Evolutionary conservation across 2,888 invertebrate genomes (phyloP).

Genomic region (Bombylius discolor): DNA sequence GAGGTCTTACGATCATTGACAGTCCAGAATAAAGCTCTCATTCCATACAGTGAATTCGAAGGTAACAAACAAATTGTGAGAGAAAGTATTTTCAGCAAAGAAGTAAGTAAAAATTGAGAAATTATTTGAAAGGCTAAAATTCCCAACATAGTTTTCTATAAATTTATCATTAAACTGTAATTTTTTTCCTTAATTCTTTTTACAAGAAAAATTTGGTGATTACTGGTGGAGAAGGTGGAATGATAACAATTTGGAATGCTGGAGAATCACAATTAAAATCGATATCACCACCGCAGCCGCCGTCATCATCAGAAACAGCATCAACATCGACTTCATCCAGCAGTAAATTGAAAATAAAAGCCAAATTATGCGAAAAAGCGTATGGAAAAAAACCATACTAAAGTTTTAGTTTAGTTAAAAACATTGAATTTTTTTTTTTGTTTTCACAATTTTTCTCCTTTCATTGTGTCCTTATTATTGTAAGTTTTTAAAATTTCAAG

Average conservation of each 20-base stretch:
- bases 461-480: too few species aligned
- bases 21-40: constrained; percentile 39
- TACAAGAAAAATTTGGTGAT: constrained; percentile 40
- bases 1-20: constrained; percentile 39
- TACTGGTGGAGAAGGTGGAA: constrained; percentile 57
- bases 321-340: neutral
- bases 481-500: too few species aligned
- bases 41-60: constrained; percentile 42
- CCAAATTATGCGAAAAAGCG: neutral
- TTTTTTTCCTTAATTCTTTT: constrained; percentile 4
- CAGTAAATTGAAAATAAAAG: neutral
- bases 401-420: too few species aligned
- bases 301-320: too few species aligned
- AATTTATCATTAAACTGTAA: neutral
- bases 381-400: constrained; percentile 2
- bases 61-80: constrained; percentile 59
- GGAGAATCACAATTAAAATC: neutral
- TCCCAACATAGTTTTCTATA: neutral
- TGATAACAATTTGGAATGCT: constrained; percentile 45
- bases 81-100: constrained; percentile 49
- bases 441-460: too few species aligned
- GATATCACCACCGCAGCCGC: too few species aligned
- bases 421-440: too few species aligned
- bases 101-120: constrained; percentile 38
- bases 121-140: neutral